Percentiles rank a stretch among this genome's conserved stretches.
These are phyloP conservation scores for Stenichneumon culpator DNA, from an alignment of 2,888 invertebrate genomes.

Conservation along the genomic window DNA sequence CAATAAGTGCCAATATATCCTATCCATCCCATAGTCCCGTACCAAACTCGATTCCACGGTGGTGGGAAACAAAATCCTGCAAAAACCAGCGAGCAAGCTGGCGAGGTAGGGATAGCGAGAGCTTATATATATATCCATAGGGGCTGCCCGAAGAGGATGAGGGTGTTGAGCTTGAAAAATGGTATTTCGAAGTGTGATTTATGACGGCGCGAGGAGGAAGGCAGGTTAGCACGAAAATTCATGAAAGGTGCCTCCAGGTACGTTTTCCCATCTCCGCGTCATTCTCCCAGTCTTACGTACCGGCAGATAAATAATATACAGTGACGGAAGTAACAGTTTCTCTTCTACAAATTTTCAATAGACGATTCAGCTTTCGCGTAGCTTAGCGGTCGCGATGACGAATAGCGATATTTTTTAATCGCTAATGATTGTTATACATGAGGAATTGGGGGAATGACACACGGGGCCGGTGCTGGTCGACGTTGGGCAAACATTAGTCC, in stretches of 20 bases:
- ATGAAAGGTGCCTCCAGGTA: constrained; percentile 10
- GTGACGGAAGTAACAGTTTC: constrained; percentile 13
- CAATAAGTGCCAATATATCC: constrained; percentile 38
- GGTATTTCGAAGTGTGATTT: constrained; percentile 58
- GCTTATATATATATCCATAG: not conserved
- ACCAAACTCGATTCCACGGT: constrained; percentile 43
- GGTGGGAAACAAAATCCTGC: constrained; percentile 45
- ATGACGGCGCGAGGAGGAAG: constrained; percentile 9
- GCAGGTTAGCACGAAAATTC: constrained; percentile 10
- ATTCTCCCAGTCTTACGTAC: not conserved
- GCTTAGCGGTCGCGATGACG: not conserved
- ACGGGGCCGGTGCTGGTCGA: no score
- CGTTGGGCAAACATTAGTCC: no score
- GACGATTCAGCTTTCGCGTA: not conserved
- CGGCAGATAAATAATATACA: constrained; percentile 6
- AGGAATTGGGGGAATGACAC: no score
- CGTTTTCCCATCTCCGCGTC: constrained; percentile 26
- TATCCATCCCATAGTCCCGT: constrained; percentile 13
- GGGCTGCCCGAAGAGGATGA: constrained; percentile 21
- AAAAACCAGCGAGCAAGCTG: constrained; percentile 29
- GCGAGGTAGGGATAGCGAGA: not conserved
- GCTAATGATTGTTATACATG: no score
- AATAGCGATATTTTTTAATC: no score
- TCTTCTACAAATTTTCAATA: constrained; percentile 1
- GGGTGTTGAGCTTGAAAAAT: constrained; percentile 63